Conservation (phyloP, 2,797 vertebrate genomes). For the Semotilus atromaculatus region DNA sequence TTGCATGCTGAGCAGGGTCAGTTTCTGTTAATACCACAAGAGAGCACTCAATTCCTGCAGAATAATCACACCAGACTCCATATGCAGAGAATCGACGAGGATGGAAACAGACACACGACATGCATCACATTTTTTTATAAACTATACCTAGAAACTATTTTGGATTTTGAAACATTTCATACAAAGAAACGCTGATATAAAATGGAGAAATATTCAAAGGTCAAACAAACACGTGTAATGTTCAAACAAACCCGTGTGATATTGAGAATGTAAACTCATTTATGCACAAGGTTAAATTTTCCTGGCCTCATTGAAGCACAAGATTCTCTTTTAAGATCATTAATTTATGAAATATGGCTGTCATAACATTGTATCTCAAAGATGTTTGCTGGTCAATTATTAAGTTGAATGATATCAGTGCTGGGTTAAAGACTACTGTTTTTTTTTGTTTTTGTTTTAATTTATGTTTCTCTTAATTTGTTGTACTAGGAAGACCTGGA, state of each 20-base stretch:
- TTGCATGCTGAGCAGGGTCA: constrained; percentile 19
- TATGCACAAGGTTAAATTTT: neutral
- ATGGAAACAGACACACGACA: neutral
- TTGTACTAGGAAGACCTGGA: neutral
- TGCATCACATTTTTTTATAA: neutral
- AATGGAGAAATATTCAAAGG: neutral
- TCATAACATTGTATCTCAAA: neutral
- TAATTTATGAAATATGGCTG: neutral
- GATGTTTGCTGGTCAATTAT: neutral
- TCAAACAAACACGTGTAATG: neutral
- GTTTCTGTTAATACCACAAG: constrained; percentile 59
- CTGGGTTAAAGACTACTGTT: neutral
- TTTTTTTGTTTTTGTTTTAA: too few relatives aligned
- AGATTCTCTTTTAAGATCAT: neutral
- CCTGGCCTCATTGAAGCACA: neutral
- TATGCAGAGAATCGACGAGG: neutral
- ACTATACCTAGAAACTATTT: neutral
- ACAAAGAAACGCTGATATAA: neutral
- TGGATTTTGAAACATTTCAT: neutral
- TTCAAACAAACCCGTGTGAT: neutral
- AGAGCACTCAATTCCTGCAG: constrained; percentile 59
- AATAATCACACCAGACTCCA: constrained; percentile 7
- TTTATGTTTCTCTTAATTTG: neutral
- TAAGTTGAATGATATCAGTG: neutral
- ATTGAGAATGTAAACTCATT: neutral